A percentile compares a stretch with the other conserved stretches of the same genome.
Conservation (phyloP, 2,888 invertebrate genomes). For the Sceliomorpha sp. region DNA sequence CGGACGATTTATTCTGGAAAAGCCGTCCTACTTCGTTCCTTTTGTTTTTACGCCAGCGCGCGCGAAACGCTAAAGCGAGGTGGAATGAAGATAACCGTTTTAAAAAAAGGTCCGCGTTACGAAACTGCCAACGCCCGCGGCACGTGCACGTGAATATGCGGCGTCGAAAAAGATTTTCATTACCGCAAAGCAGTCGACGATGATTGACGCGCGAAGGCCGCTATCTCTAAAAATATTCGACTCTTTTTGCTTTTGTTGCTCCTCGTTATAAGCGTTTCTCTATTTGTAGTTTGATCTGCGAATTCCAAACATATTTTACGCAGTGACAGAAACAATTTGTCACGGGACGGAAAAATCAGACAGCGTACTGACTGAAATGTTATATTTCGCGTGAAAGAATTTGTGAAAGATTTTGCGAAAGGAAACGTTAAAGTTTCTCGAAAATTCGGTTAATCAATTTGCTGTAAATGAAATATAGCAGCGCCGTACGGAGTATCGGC, state of each 20-base stretch:
- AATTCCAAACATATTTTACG: too few relatives aligned
- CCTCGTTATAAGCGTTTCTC: constrained; percentile 19
- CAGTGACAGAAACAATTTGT: too few relatives aligned
- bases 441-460: constrained; percentile 15
- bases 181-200: constrained; percentile 58
- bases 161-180: constrained; percentile 53
- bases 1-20: not conserved
- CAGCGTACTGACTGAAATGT: constrained; percentile 9
- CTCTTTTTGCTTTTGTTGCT: constrained; percentile 12
- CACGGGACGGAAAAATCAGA: too few relatives aligned
- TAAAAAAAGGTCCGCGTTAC: constrained; percentile 19
- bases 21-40: not conserved
- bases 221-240: constrained; percentile 65
- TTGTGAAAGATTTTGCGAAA: too few relatives aligned
- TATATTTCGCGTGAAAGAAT: constrained; percentile 18
- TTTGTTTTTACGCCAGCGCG: too few relatives aligned
- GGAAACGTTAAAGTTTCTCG: constrained; percentile 3
- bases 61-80: too few relatives aligned
- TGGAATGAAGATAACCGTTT: constrained; percentile 38
- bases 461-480: too few relatives aligned
- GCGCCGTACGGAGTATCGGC: too few relatives aligned
- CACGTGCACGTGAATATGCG: constrained; percentile 48
- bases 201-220: constrained; percentile 68
- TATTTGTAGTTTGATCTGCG: constrained; percentile 23
- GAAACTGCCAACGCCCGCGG: constrained; percentile 56